Conservation (phyloP, 2,888 invertebrate species). For the Drosophila rubida region DNA sequence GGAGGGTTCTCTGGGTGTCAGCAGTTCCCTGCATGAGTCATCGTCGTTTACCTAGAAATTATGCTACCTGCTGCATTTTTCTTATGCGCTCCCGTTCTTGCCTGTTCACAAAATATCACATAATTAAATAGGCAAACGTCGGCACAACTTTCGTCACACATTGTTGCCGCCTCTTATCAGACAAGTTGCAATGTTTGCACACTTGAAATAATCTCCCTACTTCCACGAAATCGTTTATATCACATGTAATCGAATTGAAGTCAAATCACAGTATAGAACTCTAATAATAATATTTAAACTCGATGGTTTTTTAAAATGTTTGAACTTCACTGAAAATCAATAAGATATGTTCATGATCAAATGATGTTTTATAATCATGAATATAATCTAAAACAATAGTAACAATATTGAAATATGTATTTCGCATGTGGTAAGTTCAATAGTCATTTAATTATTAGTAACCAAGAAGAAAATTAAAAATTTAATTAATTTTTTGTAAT, state of each 20-base stretch:
- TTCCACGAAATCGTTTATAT: not conserved
- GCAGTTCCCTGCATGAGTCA: conserved; percentile 57
- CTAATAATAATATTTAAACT: too few species aligned
- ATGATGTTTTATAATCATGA: too few species aligned
- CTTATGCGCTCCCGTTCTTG: conserved; percentile 18
- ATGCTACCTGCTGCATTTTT: conserved; percentile 72
- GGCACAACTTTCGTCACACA: conserved; percentile 33
- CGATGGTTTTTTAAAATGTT: too few species aligned
- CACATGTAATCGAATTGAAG: not conserved
- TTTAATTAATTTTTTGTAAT: too few species aligned
- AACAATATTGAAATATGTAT: too few species aligned
- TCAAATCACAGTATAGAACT: too few species aligned
- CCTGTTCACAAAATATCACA: conserved; percentile 27
- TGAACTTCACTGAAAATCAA: too few species aligned
- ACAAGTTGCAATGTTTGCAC: conserved; percentile 14
- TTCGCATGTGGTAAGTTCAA: too few species aligned
- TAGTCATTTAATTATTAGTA: too few species aligned
- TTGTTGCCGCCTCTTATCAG: conserved; percentile 47
- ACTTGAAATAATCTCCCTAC: conserved; percentile 19
- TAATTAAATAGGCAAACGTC: conserved; percentile 38
- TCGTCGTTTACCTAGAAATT: conserved; percentile 74
- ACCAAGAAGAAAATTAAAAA: too few species aligned
- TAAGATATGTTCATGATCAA: too few species aligned
- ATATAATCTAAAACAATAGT: too few species aligned
- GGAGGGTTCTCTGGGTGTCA: conserved; percentile 45